These are phyloP conservation scores for Ahaetulla prasina DNA, from an alignment of 2,113 vertebrate genomes.

Conservation along the genomic window DNA sequence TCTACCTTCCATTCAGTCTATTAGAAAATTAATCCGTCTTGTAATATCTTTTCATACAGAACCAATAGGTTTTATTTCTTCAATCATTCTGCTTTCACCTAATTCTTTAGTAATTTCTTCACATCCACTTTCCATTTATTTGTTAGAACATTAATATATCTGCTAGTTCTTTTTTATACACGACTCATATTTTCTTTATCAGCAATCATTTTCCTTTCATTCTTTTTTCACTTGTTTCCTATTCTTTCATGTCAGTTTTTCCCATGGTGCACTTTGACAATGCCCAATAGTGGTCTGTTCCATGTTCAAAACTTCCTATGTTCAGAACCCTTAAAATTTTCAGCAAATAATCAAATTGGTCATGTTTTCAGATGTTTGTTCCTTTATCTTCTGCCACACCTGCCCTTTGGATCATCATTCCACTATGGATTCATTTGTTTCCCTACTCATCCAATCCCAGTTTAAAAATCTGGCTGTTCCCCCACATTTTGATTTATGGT, in stretches of 20 bases:
- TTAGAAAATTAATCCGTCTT: not conserved
- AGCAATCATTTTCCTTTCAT: not conserved
- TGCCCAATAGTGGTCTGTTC: not conserved
- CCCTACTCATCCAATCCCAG: not conserved
- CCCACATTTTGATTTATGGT: not conserved
- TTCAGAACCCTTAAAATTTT: not conserved
- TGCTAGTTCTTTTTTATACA: not conserved
- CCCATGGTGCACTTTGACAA: not conserved
- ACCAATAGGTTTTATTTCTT: not conserved
- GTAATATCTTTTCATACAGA: not conserved
- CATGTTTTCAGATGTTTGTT: not conserved
- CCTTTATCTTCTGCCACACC: not conserved
- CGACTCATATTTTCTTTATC: not conserved
- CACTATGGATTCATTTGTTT: not conserved
- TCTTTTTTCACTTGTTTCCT: not conserved
- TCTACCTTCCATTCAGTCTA: not conserved
- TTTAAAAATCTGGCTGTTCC: not conserved
- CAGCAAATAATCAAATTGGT: not conserved
- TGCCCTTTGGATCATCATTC: not conserved
- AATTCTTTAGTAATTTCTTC: not conserved
- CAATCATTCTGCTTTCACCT: not conserved
- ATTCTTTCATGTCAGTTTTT: not conserved
- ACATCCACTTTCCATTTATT: not conserved
- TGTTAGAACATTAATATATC: not conserved
- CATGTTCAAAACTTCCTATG: not conserved